These are phyloP conservation scores for Chaetodon auriga DNA, from an alignment of 2,113 vertebrate species.

Conservation along the genomic window DNA sequence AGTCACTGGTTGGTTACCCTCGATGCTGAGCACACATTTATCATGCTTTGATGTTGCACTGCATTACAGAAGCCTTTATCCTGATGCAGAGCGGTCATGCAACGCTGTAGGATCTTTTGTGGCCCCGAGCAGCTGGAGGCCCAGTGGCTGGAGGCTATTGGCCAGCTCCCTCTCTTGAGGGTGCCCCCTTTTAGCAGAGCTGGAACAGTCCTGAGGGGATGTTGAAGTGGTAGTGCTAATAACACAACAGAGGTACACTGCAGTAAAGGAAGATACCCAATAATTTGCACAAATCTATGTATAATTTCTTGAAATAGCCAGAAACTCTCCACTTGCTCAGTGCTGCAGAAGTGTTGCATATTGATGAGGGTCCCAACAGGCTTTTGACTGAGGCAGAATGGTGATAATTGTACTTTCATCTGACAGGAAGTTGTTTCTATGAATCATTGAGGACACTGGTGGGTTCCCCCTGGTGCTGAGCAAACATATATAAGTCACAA, in stretches of 20 bases:
- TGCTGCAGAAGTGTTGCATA: slow-evolving; percentile 5
- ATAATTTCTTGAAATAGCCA: slow-evolving; percentile 8
- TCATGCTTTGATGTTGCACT: slow-evolving; percentile 38
- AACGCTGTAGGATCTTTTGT: slow-evolving; percentile 28
- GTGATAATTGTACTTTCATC: not conserved
- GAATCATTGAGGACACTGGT: not conserved
- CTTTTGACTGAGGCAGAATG: not conserved
- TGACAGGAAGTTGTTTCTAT: not conserved
- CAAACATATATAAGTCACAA: too few species aligned
- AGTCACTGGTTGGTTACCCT: slow-evolving; percentile 37
- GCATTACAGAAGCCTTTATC: slow-evolving; percentile 33
- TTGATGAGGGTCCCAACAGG: not conserved
- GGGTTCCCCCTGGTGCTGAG: too few species aligned
- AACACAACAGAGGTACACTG: slow-evolving; percentile 11
- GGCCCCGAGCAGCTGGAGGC: slow-evolving; percentile 32
- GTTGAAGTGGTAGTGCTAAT: slow-evolving; percentile 24
- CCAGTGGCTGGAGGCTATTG: slow-evolving; percentile 22
- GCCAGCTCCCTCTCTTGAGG: slow-evolving; percentile 4
- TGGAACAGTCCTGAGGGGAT: slow-evolving; percentile 12
- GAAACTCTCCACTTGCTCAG: not conserved
- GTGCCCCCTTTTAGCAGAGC: slow-evolving; percentile 1
- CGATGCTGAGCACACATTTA: slow-evolving; percentile 37
- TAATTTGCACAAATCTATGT: slow-evolving; percentile 6
- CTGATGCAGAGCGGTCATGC: slow-evolving; percentile 27
- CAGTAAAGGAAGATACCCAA: not conserved